Conservation (phyloP, 2,797 vertebrate genomes). For the Hemitrygon akajei region DNA sequence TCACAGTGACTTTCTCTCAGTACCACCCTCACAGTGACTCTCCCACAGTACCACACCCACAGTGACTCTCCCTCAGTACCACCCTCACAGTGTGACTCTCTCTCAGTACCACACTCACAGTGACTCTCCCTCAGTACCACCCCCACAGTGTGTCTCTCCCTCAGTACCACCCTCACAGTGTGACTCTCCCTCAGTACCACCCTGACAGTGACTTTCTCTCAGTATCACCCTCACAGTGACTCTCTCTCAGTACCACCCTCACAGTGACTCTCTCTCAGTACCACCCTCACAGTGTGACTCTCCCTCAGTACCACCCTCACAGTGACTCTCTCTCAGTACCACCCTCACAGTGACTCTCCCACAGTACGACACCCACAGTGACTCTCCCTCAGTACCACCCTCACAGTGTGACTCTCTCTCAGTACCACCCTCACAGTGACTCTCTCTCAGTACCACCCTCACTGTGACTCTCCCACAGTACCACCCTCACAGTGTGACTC, state of each 20-base stretch:
- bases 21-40: neutral
- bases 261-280: neutral
- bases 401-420: neutral
- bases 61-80: neutral
- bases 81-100: neutral
- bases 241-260: neutral
- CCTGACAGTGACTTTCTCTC: neutral
- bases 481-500: neutral
- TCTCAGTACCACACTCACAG: neutral
- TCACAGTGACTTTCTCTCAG: neutral
- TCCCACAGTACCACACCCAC: neutral
- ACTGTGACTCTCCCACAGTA: neutral
- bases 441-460: neutral
- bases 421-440: neutral
- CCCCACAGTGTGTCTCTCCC: neutral
- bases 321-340: neutral
- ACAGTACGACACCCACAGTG: neutral
- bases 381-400: neutral
- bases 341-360: neutral
- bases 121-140: neutral
- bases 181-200: neutral
- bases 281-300: neutral
- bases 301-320: neutral
- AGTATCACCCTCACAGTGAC: neutral
- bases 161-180: neutral